Evolutionary conservation across 2,113 vertebrate species (phyloP).

Genomic region (Desmodus rotundus): DNA sequence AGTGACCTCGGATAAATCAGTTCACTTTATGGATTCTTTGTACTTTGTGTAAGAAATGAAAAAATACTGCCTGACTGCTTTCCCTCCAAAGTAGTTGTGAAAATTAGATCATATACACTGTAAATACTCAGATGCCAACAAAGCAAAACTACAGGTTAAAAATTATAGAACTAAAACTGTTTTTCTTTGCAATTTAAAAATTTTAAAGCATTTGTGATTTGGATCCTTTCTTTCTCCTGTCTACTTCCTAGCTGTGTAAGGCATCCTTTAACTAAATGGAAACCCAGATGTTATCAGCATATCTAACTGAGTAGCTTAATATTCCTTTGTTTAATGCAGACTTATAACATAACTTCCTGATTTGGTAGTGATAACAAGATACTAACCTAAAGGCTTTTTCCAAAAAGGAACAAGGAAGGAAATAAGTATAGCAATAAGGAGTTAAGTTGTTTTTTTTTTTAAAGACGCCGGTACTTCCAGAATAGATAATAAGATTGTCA

Average conservation of each 20-base stretch:
- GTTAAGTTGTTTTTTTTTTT: no score
- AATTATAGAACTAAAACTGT: not conserved
- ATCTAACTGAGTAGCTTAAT: not conserved
- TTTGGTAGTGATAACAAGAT: not conserved
- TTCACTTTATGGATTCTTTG: not conserved
- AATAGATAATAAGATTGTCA: slow-evolving; percentile 17
- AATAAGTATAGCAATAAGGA: not conserved
- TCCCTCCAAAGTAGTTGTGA: not conserved
- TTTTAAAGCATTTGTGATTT: not conserved
- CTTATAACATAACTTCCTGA: not conserved
- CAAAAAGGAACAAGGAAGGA: not conserved
- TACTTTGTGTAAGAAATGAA: not conserved
- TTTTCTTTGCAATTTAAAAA: not conserved
- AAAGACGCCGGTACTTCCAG: not conserved
- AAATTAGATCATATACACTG: not conserved
- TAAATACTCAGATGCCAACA: not conserved
- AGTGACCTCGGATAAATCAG: not conserved
- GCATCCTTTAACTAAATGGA: not conserved
- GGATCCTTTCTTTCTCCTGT: not conserved
- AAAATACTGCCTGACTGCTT: not conserved
- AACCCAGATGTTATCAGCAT: not conserved
- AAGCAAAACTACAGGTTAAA: not conserved
- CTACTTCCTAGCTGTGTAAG: not conserved
- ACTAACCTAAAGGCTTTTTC: not conserved
- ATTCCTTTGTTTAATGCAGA: not conserved